Percentiles rank a stretch among this genome's conserved stretches.
These are phyloP conservation scores for Thymelicus sylvestris DNA, from an alignment of 2,888 invertebrate species.

Conservation along the genomic window DNA sequence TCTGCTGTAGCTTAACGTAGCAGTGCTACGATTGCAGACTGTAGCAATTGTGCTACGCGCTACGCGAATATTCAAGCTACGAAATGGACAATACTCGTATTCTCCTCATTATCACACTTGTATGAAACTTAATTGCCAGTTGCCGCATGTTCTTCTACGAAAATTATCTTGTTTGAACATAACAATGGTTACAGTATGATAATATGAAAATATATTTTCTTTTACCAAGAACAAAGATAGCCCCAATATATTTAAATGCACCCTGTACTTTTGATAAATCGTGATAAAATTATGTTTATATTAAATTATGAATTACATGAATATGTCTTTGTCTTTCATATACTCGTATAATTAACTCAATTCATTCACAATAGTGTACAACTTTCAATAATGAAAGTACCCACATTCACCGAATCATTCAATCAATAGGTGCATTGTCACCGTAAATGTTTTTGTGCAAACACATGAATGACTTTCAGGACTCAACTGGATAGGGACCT, in stretches of 20 bases:
- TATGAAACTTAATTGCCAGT: slow-evolving; percentile 17
- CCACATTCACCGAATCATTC: no score
- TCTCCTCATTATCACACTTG: slow-evolving; percentile 13
- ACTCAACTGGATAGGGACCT: slow-evolving; percentile 49
- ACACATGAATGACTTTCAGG: slow-evolving; percentile 44
- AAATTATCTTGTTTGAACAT: slow-evolving; percentile 6
- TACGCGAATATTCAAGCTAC: slow-evolving; percentile 27
- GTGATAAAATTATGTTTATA: no score
- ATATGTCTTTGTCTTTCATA: no score
- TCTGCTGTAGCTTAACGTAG: slow-evolving; percentile 21
- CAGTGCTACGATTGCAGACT: slow-evolving; percentile 26
- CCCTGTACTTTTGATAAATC: no score
- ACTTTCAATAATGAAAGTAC: no score
- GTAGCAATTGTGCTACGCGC: slow-evolving; percentile 35
- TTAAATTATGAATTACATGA: no score
- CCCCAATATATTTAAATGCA: no score
- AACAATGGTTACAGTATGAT: background rate
- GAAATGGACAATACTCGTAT: slow-evolving; percentile 25
- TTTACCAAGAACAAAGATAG: background rate
- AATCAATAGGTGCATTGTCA: slow-evolving; percentile 14
- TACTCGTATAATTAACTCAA: no score
- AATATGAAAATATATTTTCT: background rate
- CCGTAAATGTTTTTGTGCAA: slow-evolving; percentile 43
- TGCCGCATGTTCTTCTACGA: slow-evolving; percentile 11
- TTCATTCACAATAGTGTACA: background rate